Base-by-base conservation (phyloP, 2,797 vertebrate species). In the Danio kyathit region DNA sequence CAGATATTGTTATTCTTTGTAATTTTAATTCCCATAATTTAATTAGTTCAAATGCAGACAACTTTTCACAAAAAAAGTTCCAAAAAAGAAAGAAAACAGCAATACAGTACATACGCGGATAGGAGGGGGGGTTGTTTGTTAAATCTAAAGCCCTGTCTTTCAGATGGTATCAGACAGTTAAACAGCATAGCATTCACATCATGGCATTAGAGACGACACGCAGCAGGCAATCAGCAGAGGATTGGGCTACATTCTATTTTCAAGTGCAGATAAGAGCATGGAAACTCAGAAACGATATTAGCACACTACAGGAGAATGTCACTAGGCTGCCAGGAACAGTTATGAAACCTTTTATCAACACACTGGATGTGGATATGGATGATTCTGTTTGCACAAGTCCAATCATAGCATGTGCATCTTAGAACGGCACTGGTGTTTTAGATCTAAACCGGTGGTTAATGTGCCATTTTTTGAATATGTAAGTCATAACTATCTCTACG, bases 11-110 rank as follows among this genome's bases (percentile, higher is more conserved):
- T 92, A 90, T 91, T 91, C 94, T 94, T 94, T 94, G 92, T 94
- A 93, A 94, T 95, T 95, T 95, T 95, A 94, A 95, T 95, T 95
- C 94, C 93, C 94, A 94, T 94, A 93, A 95, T 95, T 95, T 93
- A 90, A 89, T 90, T 89, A 89, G 91, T 93, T 94, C 90, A 92
- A 94, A 94, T 92, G 93, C 93, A 94, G 92, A 95, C 93, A 91
- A 90, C 90, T 92, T 29, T 91, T 91, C 87, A 89, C 92, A 94
- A 91, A 90, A 92, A 91, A 79, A 91, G 89, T 88, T 87, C 91
- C 91, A 93, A 83, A 93, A 85, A 84, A 29, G 71, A 82, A 93
- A 93, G 91, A 90, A 92, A 93, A 92, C 80, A 79, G 75, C 70
- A 82, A 80, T 93, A 95, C 92, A 78, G 93, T 92, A 93, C 83